These are phyloP conservation scores for Apotomis capreana DNA, from an alignment of 2,888 invertebrate genomes.

Conservation along the genomic window DNA sequence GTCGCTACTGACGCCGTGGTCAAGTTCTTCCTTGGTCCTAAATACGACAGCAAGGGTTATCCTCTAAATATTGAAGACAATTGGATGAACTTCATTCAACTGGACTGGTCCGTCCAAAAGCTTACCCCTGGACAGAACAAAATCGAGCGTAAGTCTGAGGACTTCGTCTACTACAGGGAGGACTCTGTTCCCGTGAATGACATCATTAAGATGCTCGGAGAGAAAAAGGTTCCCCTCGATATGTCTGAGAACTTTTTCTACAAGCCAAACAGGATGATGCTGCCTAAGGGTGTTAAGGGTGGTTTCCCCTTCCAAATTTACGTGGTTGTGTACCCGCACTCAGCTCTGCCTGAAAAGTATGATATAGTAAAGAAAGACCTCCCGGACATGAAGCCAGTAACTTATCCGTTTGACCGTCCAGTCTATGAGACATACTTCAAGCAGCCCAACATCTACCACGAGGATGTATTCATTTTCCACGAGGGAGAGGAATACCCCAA, in stretches of 20 bases:
- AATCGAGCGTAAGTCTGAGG: constrained; percentile 2
- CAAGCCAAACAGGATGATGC: constrained; percentile 17
- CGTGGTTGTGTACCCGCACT: constrained; percentile 50
- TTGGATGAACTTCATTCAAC: constrained; percentile 73
- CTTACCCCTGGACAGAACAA: constrained; percentile 55
- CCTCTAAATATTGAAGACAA: constrained; percentile 20
- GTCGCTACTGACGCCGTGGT: constrained; percentile 64
- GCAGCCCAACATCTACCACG: constrained; percentile 83
- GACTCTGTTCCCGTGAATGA: constrained; percentile 85
- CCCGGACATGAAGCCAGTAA: constrained; percentile 40
- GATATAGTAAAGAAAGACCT: constrained; percentile 59
- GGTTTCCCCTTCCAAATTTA: constrained; percentile 19
- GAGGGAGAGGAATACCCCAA: constrained; percentile 8
- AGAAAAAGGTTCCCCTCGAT: constrained; percentile 53
- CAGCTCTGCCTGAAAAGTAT: constrained; percentile 65
- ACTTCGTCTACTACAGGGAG: constrained; percentile 84
- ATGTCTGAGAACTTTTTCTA: constrained; percentile 19
- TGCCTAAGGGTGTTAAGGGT: constrained; percentile 21
- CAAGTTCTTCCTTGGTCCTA: constrained; percentile 21
- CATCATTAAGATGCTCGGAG: constrained; percentile 83
- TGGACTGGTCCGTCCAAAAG: constrained; percentile 84
- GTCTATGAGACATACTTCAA: constrained; percentile 20
- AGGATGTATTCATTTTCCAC: constrained; percentile 18
- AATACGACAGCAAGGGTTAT: constrained; percentile 23
- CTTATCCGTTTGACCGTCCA: constrained; percentile 18